Percentiles rank a stretch among this genome's conserved stretches.
Conservation (phyloP, 2,888 invertebrate species). For the Steromphala cineraria region DNA sequence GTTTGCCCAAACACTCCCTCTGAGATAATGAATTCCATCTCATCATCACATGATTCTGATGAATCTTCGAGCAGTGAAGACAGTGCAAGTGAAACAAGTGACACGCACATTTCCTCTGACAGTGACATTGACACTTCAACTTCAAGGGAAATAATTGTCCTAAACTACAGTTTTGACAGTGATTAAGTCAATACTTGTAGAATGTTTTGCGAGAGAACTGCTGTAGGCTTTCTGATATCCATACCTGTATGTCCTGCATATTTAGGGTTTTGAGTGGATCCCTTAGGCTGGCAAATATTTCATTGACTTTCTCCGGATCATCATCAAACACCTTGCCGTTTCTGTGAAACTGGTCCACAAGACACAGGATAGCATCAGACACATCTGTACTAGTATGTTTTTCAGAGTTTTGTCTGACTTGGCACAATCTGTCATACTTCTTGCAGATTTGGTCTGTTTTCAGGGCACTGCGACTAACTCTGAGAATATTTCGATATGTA, state of each 20-base stretch:
- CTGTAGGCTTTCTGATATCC: background rate
- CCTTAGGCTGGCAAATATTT: background rate
- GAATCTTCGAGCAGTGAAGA: too few species aligned
- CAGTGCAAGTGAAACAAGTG: too few species aligned
- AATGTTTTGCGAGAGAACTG: too few species aligned
- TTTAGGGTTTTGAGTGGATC: background rate
- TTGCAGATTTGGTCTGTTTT: background rate
- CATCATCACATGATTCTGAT: too few species aligned
- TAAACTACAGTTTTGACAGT: too few species aligned
- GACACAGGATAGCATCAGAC: background rate
- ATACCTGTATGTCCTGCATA: background rate
- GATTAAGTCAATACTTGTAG: too few species aligned
- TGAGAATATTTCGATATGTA: conserved; percentile 32
- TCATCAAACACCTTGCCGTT: background rate
- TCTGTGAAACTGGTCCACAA: too few species aligned
- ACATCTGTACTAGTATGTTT: background rate
- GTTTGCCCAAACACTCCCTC: too few species aligned
- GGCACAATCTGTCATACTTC: background rate
- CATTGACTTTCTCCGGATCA: background rate
- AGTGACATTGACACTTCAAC: too few species aligned
- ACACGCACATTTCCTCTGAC: too few species aligned
- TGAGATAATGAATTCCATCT: too few species aligned
- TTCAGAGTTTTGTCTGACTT: background rate
- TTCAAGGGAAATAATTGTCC: too few species aligned
- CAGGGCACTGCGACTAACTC: conserved; percentile 25